A percentile compares a stretch with the other conserved stretches of the same genome.
These are phyloP conservation scores for Hippocampus guttulatus DNA, from an alignment of 2,113 vertebrate species.

Conservation along the genomic window DNA sequence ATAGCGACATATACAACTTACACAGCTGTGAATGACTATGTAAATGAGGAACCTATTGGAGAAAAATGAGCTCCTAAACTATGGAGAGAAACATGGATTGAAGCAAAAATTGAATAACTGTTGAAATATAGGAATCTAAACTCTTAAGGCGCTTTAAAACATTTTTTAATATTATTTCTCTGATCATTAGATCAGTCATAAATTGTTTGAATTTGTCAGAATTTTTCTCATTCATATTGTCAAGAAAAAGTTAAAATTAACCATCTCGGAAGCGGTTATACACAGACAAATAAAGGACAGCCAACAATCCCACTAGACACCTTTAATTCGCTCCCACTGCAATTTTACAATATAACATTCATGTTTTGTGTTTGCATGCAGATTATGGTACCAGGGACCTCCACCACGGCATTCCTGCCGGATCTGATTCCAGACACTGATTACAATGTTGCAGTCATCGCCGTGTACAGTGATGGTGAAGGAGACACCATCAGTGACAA, in stretches of 20 bases:
- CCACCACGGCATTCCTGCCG: slow-evolving; percentile 77
- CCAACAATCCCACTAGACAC: not conserved
- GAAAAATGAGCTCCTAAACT: not conserved
- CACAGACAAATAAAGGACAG: not conserved
- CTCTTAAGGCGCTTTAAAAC: too few relatives aligned
- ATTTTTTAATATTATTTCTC: too few relatives aligned
- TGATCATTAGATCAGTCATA: too few relatives aligned
- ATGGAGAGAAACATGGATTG: not conserved
- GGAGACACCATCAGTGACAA: slow-evolving; percentile 74
- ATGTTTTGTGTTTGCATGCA: slow-evolving; percentile 44
- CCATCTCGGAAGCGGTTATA: too few relatives aligned
- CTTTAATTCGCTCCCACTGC: not conserved
- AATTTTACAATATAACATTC: not conserved
- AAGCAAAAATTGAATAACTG: not conserved
- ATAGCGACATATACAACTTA: too few relatives aligned
- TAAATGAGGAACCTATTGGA: not conserved
- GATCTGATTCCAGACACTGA: slow-evolving; percentile 81
- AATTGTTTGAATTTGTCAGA: too few relatives aligned
- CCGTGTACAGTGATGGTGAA: slow-evolving; percentile 88
- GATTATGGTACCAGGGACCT: slow-evolving; percentile 82
- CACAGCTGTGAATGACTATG: not conserved
- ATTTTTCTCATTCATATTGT: too few relatives aligned
- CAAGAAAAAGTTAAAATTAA: too few relatives aligned
- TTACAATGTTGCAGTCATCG: slow-evolving; percentile 85
- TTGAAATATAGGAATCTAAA: too few relatives aligned